phyloP scores from a whole-genome alignment of 1,140 invertebrate species.

The Cotesia glomerata region DNA sequence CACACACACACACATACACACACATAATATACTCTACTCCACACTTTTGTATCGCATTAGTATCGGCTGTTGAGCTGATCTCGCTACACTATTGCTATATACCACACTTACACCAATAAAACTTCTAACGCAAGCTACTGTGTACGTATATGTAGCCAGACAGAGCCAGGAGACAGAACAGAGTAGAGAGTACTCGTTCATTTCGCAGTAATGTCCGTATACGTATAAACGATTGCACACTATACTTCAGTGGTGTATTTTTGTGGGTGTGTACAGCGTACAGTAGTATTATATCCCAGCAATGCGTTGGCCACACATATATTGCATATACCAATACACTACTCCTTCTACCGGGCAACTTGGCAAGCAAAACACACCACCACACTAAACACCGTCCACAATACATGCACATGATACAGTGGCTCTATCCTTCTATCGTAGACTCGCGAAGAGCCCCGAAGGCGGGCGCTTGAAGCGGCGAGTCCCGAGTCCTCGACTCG shows the following conservation, averaged over 20 bases:
- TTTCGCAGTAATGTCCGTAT: not conserved
- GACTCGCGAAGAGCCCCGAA: conserved; percentile 9
- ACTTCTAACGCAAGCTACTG: too few species aligned
- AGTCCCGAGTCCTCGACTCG: conserved; percentile 32
- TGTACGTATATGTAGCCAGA: too few species aligned
- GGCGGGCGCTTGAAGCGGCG: conserved; percentile 17
- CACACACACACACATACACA: not conserved
- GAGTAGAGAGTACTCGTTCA: not conserved
- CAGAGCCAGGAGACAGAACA: too few species aligned
- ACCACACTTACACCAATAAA: too few species aligned
- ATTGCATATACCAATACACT: not conserved
- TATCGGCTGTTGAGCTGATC: too few species aligned
- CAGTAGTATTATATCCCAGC: too few species aligned
- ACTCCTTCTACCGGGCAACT: not conserved
- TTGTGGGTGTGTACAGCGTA: not conserved
- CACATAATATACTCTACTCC: not conserved
- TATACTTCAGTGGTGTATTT: not conserved
- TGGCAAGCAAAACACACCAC: not conserved
- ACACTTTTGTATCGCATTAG: too few species aligned
- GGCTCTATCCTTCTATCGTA: conserved; percentile 9
- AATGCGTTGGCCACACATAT: not conserved
- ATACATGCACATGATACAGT: not conserved
- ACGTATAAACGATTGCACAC: too few species aligned
- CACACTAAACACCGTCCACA: too few species aligned
- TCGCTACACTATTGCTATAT: too few species aligned